Percentiles rank a stretch among this genome's conserved stretches.
phyloP scores from a whole-genome alignment of 1,140 invertebrate species.

The Camponotus pennsylvanicus region DNA sequence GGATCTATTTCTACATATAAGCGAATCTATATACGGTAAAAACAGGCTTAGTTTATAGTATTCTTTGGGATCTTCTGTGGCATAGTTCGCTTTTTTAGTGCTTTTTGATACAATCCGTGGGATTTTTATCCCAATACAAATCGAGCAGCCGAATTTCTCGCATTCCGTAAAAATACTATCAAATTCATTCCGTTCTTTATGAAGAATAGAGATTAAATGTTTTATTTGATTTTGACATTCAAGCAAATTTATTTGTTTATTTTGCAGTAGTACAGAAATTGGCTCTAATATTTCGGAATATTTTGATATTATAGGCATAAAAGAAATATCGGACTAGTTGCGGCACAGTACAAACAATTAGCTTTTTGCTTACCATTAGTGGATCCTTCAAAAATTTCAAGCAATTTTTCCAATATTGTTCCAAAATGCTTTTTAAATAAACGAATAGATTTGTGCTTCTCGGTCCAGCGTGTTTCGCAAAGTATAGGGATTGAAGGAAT shows the following conservation, averaged over 20 bases:
- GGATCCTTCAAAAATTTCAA: neutral
- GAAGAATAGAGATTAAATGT: conserved; percentile 15
- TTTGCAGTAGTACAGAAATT: neutral
- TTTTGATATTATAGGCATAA: conserved; percentile 9
- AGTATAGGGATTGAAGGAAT: conserved; percentile 29
- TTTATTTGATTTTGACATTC: conserved; percentile 28
- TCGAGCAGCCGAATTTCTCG: neutral
- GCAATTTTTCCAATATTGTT: conserved; percentile 24
- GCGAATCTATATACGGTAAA: too few species aligned
- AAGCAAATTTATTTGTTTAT: conserved; percentile 31
- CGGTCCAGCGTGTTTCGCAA: conserved; percentile 18
- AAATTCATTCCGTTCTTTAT: neutral
- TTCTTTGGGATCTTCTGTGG: conserved; percentile 56
- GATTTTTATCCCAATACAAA: conserved; percentile 9
- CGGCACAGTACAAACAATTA: conserved; percentile 10
- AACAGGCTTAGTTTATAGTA: neutral
- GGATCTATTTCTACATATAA: too few species aligned
- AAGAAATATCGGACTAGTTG: conserved; percentile 6
- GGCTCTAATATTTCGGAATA: conserved; percentile 23
- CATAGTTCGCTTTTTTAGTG: conserved; percentile 60
- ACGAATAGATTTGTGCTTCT: conserved; percentile 13
- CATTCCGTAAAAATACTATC: neutral
- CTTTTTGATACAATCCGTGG: conserved; percentile 6
- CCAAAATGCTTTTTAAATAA: conserved; percentile 28
- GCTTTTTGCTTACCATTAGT: conserved; percentile 14